These are phyloP conservation scores for Martes martes DNA, from an alignment of 2,113 vertebrate genomes.

Conservation along the genomic window DNA sequence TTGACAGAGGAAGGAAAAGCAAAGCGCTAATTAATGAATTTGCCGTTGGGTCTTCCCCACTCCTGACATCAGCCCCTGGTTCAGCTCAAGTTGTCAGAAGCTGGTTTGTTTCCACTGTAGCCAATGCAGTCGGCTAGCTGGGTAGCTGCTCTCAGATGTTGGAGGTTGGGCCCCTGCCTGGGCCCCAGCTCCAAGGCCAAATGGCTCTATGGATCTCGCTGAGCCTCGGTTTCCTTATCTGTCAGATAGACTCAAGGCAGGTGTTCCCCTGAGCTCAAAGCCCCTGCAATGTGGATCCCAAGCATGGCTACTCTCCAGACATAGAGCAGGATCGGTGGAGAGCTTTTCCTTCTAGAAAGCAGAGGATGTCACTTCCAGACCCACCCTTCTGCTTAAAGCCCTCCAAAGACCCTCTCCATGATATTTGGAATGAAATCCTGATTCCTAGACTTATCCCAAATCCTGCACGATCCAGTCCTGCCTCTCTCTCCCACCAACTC, in stretches of 20 bases:
- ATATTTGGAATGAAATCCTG: neutral
- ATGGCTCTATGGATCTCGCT: neutral
- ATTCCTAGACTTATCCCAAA: neutral
- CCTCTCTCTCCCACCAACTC: neutral
- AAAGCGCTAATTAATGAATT: slow-evolving; percentile 17
- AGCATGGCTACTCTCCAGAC: accelerated
- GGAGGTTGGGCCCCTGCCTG: neutral
- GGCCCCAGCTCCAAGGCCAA: neutral
- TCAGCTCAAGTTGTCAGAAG: neutral
- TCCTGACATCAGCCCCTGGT: neutral
- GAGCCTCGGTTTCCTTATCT: neutral
- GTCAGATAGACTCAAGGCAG: neutral
- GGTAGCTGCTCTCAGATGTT: accelerated
- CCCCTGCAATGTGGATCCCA: neutral
- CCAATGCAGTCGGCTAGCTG: neutral
- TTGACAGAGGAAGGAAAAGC: slow-evolving; percentile 8
- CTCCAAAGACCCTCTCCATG: neutral
- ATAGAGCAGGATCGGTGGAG: no score
- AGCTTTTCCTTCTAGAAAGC: neutral
- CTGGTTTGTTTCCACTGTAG: neutral
- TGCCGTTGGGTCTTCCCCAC: neutral
- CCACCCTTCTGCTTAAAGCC: neutral
- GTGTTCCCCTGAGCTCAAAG: neutral
- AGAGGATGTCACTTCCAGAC: neutral
- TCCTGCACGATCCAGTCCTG: neutral